Percentiles rank a stretch among this genome's conserved stretches.
These are phyloP conservation scores for Pelodytes ibericus DNA, from an alignment of 2,797 vertebrate species.

Conservation along the genomic window DNA sequence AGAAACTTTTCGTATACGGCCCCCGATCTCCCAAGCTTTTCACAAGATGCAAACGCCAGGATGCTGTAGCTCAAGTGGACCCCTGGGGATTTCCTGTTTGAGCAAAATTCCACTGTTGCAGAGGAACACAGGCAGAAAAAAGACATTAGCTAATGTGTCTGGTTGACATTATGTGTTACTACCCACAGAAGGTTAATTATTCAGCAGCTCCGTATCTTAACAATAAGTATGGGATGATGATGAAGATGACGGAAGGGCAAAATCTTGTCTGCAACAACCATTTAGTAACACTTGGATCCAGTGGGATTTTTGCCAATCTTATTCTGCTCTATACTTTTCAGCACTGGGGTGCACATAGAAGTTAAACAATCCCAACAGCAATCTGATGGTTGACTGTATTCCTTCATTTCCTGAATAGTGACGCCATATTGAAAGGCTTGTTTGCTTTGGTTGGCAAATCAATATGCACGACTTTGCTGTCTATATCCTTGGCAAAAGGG, in stretches of 20 bases:
- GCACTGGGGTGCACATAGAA: too few relatives aligned
- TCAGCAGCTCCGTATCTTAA: conserved; percentile 48
- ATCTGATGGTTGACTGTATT: too few relatives aligned
- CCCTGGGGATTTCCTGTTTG: conserved; percentile 59
- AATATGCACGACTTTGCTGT: too few relatives aligned
- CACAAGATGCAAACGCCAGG: conserved; percentile 48
- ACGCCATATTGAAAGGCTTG: too few relatives aligned
- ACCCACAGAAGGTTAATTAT: conserved; percentile 58
- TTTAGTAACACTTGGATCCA: too few relatives aligned
- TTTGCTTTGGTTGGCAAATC: too few relatives aligned
- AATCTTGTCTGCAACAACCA: too few relatives aligned
- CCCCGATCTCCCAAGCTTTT: conserved; percentile 70
- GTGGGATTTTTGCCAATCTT: conserved; percentile 25
- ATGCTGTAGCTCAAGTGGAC: conserved; percentile 44
- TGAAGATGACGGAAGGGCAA: too few relatives aligned
- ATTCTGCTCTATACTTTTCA: too few relatives aligned
- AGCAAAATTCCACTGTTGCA: conserved; percentile 48
- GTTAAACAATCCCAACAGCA: too few relatives aligned
- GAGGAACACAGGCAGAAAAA: conserved; percentile 56
- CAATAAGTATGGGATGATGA: conserved; percentile 60
- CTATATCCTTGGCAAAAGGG: too few relatives aligned
- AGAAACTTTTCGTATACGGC: conserved; percentile 93
- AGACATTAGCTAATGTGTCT: conserved; percentile 58
- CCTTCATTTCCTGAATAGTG: too few relatives aligned
- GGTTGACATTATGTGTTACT: conserved; percentile 16